These are phyloP conservation scores for Arremon aurantiirostris DNA, from an alignment of 2,797 vertebrate genomes.

Conservation along the genomic window DNA sequence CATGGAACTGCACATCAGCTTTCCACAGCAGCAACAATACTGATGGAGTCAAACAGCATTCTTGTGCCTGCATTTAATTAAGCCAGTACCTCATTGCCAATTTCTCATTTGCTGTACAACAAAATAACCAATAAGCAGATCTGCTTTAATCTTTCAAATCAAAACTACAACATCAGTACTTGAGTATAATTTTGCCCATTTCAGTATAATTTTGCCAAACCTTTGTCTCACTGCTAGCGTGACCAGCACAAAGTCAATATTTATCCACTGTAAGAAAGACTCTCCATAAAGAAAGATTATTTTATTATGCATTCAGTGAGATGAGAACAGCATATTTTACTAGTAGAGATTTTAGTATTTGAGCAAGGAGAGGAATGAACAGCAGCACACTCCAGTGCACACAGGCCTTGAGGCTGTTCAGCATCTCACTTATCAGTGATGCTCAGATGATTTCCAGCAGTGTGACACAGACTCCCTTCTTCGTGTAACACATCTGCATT, in stretches of 20 bases:
- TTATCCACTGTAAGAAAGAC: rapidly evolving
- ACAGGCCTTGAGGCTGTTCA: neutral
- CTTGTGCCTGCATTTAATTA: neutral
- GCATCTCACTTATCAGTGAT: neutral
- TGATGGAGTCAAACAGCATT: neutral
- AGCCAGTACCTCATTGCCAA: neutral
- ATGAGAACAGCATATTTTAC: neutral
- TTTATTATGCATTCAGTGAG: neutral
- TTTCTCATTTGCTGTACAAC: neutral
- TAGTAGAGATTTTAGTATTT: neutral
- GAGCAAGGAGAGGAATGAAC: neutral
- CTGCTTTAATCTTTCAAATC: neutral
- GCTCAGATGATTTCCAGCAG: neutral
- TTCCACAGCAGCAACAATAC: neutral
- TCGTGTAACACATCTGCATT: rapidly evolving
- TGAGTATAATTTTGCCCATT: neutral
- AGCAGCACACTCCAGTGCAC: neutral
- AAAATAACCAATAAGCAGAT: neutral
- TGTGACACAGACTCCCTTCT: neutral
- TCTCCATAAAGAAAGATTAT: neutral
- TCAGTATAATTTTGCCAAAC: neutral
- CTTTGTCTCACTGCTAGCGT: neutral
- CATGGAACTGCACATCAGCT: neutral
- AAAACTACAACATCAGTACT: neutral
- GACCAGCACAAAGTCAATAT: neutral